Base-by-base conservation (phyloP, 2,113 vertebrate species). In the Protobothrops mucrosquamatus region DNA sequence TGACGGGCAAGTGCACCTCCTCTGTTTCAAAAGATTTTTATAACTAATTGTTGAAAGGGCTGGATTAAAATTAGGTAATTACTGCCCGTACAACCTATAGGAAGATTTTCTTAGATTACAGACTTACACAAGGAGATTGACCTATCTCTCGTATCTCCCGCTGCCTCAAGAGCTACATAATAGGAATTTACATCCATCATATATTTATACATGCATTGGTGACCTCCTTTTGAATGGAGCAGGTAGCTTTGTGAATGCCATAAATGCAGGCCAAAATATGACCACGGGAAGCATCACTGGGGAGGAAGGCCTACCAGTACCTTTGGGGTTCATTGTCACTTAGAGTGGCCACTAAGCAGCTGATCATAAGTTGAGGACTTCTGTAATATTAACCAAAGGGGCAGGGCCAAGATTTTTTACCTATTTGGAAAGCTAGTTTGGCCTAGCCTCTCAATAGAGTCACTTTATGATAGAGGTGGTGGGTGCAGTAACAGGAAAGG, bases 11-110 rank as follows among this genome's bases (percentile, higher is more conserved):
- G 85, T 92, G 93, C n/a, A 95, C 91, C 61, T 29, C 39, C 59
- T 39, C 85, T 59, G 5, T 74, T 94, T 95, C 88, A 86, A 1
- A 91, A 92, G 88, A 89, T 88, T 95, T 96, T 87, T 48, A 69
- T 52, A 86, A 29, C 92, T 74, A 54, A 43, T 94, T 85, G 85
- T 94, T 92, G 39, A 29, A 14, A 93, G 18, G n/a, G 29, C 87
- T 93, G 59, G 92, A 61, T 61, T 24, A 85, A 93, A 94, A 88
- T 91, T 91, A 93, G 34, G 91, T 87, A n/a, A 87, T 46, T 85
- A 55, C 34, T 94, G 89, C 74, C 92, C 52, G 2, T 69, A 94
- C 90, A 15, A 56, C 10, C 3, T 90, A 74, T 91, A 85, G 14
- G 6, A 39, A 43, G 51, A 43, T 10, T 91, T 43, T 1, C 51